Base-by-base conservation (phyloP, 2,797 vertebrate genomes). In the Synanceia verrucosa region DNA sequence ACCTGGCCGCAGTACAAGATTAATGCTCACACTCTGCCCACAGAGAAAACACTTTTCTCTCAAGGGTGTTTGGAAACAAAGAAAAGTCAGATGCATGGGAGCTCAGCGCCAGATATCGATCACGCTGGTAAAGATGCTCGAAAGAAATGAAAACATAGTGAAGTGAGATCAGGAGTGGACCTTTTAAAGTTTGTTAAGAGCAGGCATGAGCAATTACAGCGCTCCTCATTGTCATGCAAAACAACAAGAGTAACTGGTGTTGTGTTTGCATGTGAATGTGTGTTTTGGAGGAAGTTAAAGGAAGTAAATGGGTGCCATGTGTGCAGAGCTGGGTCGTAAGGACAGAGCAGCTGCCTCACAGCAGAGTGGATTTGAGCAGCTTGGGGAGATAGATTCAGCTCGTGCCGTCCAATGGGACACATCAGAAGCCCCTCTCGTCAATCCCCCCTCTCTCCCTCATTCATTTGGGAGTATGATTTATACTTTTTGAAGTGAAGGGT, bases 391-490 rank as follows among this genome's bases (percentile, higher is more conserved):
- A 55, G 86, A 91, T 87, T 90, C 86, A 80, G 88, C 89, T 86
- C 24, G 66, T 69, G 78, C 82, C 69, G 80, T 93, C 90, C 87
- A 65, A 89, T 86, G 90, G 91, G 91, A 94, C 91, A 95, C 94
- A 94, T 94, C 94, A 94, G 91, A 95, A 88, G 91, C 83, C 84
- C 88, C 84, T 81, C 73, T 90, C 91, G 82, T 86, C 89, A 91
- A 88, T 71, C 91, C 84, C 84, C 79, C 67, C 84, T 69, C 86
- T 69, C 81, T 87, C 85, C 86, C 86, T 89, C 88, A n/a, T 94
- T 94, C 94, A 95, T 95, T 94, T 95, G 94, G 93, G 94, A 95
- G 94, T 95, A 95, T 94, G 94, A 95, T 94, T 95, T 95, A 93
- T 93, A 95, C 94, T 94, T 94, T 95, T 94, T 95, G 94, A 95